phyloP scores from a whole-genome alignment of 2,888 invertebrate species.

The Scaptomyza cyrtandrae region DNA sequence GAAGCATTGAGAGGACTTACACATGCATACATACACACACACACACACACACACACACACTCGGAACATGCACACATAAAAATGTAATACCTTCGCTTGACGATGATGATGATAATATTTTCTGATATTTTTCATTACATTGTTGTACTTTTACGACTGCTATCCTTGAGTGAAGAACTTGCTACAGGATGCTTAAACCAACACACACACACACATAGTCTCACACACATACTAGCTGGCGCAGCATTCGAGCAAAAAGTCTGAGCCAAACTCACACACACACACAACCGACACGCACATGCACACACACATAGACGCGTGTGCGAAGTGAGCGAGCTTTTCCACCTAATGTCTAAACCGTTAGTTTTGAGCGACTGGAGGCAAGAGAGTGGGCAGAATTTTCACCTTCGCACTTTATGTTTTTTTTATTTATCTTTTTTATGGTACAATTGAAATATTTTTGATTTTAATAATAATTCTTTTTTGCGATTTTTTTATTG shows the following conservation, averaged over 20 bases:
- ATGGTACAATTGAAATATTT: conserved; percentile 38
- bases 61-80: conserved; percentile 57
- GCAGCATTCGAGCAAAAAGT: conserved; percentile 41
- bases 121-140: conserved; percentile 78
- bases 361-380: conserved; percentile 57
- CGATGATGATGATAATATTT: conserved; percentile 76
- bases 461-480: conserved; percentile 34
- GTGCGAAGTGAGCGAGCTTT: conserved; percentile 73
- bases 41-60: conserved; percentile 11
- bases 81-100: conserved; percentile 66
- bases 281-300: conserved; percentile 20
- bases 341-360: conserved; percentile 70
- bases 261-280: conserved; percentile 30
- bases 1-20: conserved; percentile 33
- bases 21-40: conserved; percentile 16
- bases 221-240: conserved; percentile 28
- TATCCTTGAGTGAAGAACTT: conserved; percentile 82
- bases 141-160: conserved; percentile 79
- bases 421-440: conserved; percentile 13
- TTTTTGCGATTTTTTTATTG: conserved; percentile 29
- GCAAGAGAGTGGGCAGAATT: conserved; percentile 61
- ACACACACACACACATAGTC: conserved; percentile 40
- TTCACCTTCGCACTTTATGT: conserved; percentile 76
- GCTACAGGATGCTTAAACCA: conserved; percentile 73
- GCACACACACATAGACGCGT: conserved; percentile 54